These are phyloP conservation scores for Marisa cornuarietis DNA, from an alignment of 1,140 invertebrate genomes.

Conservation along the genomic window DNA sequence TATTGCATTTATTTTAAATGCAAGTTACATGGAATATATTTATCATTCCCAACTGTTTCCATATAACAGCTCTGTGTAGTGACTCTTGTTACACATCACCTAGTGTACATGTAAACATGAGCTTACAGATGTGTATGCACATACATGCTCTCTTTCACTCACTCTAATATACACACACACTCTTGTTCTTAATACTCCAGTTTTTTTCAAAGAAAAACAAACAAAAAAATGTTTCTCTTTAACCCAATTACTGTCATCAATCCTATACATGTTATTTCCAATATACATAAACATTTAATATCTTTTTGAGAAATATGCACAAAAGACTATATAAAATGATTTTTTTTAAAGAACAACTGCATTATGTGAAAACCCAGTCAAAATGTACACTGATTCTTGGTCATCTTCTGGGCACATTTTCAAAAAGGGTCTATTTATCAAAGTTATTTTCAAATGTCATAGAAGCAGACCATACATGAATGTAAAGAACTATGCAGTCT, in stretches of 20 bases:
- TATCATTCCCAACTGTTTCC: neutral
- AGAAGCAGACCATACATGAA: too few species aligned
- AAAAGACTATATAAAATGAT: neutral
- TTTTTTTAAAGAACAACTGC: neutral
- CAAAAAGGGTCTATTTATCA: too few species aligned
- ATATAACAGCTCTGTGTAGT: neutral
- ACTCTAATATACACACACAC: slow-evolving; percentile 31
- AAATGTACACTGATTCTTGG: too few species aligned
- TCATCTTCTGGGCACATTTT: too few species aligned
- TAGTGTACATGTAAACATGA: neutral
- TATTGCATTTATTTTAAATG: too few species aligned
- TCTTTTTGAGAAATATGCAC: neutral
- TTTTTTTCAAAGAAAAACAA: neutral
- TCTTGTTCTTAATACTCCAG: neutral
- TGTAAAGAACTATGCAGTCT: too few species aligned
- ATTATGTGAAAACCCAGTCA: too few species aligned
- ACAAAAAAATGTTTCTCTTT: too few species aligned
- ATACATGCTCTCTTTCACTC: slow-evolving; percentile 33
- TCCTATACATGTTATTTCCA: neutral
- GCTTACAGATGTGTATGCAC: slow-evolving; percentile 25
- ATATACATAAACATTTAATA: neutral
- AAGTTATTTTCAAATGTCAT: too few species aligned
- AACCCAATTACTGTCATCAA: neutral
- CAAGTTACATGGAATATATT: too few species aligned
- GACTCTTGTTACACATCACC: neutral